These are phyloP conservation scores for Clarias pachynema DNA, from an alignment of 2,797 vertebrate genomes.

Conservation along the genomic window DNA sequence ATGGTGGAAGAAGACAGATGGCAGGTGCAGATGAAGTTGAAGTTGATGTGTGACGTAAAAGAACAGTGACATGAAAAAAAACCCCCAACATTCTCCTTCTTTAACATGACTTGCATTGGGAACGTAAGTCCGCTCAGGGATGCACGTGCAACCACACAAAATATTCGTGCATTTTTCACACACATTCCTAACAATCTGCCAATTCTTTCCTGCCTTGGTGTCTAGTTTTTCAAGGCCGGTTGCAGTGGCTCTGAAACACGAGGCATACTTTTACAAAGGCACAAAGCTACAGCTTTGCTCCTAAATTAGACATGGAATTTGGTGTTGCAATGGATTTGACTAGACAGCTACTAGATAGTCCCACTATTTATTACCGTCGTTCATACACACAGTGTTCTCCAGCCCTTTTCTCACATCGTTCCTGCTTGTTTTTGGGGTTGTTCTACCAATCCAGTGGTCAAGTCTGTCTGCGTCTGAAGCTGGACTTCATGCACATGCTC, in stretches of 20 bases:
- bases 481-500: neutral
- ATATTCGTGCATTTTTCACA: neutral
- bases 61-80: conserved; percentile 22
- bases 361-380: conserved; percentile 9
- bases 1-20: conserved; percentile 50
- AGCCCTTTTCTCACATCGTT: neutral
- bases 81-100: too few relatives aligned
- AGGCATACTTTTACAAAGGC: conserved; percentile 39
- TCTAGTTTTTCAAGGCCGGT: conserved; percentile 27
- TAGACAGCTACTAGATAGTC: conserved; percentile 17
- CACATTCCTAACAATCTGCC: neutral
- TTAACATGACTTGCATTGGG: neutral
- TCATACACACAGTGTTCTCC: conserved; percentile 1
- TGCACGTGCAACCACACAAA: neutral
- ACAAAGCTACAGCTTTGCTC: neutral
- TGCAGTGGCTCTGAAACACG: conserved; percentile 19
- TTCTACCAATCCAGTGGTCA: neutral
- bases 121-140: neutral
- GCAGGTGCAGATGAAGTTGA: conserved; percentile 30
- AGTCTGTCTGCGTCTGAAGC: neutral
- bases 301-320: conserved; percentile 27
- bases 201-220: conserved; percentile 29
- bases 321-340: neutral
- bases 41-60: neutral
- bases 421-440: neutral